Evolutionary conservation across 1,140 invertebrate species (phyloP).

Genomic region (Aphaenogaster rudis): DNA sequence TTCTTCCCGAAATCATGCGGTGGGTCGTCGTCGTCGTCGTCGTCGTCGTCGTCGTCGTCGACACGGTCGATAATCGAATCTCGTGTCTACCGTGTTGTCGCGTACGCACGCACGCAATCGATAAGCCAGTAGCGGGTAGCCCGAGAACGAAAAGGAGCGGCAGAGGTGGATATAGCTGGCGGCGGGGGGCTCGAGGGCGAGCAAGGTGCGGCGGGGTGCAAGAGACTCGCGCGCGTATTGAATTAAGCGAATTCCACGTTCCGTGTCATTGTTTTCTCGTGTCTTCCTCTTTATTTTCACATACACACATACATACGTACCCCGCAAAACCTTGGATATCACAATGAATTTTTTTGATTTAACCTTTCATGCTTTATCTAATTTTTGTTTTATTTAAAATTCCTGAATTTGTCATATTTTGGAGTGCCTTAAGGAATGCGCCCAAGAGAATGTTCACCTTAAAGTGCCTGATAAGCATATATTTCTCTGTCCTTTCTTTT

Average conservation of each 20-base stretch:
- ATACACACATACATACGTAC: not conserved
- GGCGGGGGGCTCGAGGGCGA: not conserved
- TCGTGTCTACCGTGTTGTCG: constrained; percentile 48
- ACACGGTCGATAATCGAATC: constrained; percentile 62
- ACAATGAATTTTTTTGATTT: not conserved
- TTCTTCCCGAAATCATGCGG: not conserved
- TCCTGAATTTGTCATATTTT: not conserved
- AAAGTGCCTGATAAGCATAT: constrained; percentile 34
- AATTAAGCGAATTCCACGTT: constrained; percentile 72
- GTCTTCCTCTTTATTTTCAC: constrained; percentile 5
- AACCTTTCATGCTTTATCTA: not conserved
- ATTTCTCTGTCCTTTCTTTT: constrained; percentile 49
- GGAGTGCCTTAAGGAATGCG: not conserved
- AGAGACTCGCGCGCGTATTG: constrained; percentile 56
- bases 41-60: constrained; percentile 34
- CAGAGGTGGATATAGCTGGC: not conserved
- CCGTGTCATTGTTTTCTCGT: constrained; percentile 50
- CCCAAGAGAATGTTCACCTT: not conserved
- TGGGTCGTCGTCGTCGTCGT: constrained; percentile 29
- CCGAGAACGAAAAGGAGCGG: constrained; percentile 34
- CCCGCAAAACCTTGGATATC: not conserved
- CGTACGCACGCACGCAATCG: constrained; percentile 69
- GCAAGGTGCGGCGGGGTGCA: constrained; percentile 37
- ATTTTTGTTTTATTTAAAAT: not conserved
- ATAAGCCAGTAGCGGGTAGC: constrained; percentile 49